Evolutionary conservation across 2,888 invertebrate genomes (phyloP).

Genomic region (Merodon equestris): DNA sequence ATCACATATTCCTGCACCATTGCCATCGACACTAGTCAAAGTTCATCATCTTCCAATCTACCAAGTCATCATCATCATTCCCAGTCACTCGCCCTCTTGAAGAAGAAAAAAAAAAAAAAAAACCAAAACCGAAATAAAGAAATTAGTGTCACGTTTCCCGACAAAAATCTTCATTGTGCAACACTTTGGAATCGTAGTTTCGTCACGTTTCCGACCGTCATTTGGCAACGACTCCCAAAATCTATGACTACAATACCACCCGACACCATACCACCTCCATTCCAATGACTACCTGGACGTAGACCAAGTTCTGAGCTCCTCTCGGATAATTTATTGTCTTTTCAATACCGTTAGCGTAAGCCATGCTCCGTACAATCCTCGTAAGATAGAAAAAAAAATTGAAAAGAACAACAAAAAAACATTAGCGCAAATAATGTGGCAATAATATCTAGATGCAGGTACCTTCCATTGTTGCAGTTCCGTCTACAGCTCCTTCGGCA

Average conservation of each 20-base stretch:
- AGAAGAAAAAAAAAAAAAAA: neutral
- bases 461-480: conserved; percentile 30
- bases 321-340: conserved; percentile 54
- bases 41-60: conserved; percentile 42
- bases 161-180: conserved; percentile 59
- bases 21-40: conserved; percentile 24
- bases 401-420: conserved; percentile 5
- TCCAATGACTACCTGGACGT: neutral
- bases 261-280: neutral
- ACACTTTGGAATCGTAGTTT: conserved; percentile 52
- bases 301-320: conserved; percentile 14
- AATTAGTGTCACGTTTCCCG: conserved; percentile 63
- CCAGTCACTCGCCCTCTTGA: conserved; percentile 13
- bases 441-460: conserved; percentile 57
- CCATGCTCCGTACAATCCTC: too few species aligned
- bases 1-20: conserved; percentile 8
- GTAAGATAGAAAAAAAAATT: neutral
- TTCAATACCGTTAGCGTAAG: conserved; percentile 20
- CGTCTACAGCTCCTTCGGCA: neutral
- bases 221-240: conserved; percentile 49
- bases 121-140: conserved; percentile 17
- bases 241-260: conserved; percentile 42
- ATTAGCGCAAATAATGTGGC: conserved; percentile 48
- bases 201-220: conserved; percentile 55
- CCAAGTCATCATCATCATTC: conserved; percentile 34